Percentiles rank a stretch among this genome's conserved stretches.
Conservation (phyloP, 2,888 invertebrate genomes). For the Orthonychiurus folsomi region DNA sequence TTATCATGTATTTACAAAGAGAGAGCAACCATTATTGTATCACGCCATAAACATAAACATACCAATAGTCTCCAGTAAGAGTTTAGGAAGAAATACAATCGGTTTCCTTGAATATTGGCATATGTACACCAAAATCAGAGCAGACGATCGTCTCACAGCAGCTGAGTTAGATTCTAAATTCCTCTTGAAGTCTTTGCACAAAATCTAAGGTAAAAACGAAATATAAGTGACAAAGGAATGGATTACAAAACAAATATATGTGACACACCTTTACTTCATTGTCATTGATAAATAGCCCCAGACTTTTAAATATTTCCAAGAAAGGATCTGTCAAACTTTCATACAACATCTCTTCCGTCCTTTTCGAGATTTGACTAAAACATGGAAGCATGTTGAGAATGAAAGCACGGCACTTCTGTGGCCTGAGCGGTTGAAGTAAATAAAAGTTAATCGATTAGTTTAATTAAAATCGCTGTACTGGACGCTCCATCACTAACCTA, state of each 20-base stretch:
- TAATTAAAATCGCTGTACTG: neutral
- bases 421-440: constrained; percentile 45
- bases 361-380: constrained; percentile 58
- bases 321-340: constrained; percentile 58
- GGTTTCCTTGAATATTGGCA: constrained; percentile 70
- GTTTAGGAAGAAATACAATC: constrained; percentile 55
- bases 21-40: too few species aligned
- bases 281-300: constrained; percentile 62
- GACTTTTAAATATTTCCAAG: constrained; percentile 56
- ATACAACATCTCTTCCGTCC: constrained; percentile 62
- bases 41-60: constrained; percentile 27
- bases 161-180: constrained; percentile 60
- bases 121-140: constrained; percentile 67
- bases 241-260: constrained; percentile 11
- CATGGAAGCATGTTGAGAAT: constrained; percentile 65
- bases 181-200: constrained; percentile 58
- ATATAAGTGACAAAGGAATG: constrained; percentile 11
- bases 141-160: constrained; percentile 69
- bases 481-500: constrained; percentile 18
- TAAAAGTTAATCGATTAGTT: neutral
- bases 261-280: constrained; percentile 57
- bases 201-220: constrained; percentile 48
- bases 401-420: constrained; percentile 68
- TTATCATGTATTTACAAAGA: neutral
- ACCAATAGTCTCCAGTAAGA: constrained; percentile 58